Percentiles rank a stretch among this genome's conserved stretches.
These are phyloP conservation scores for Drosophila merina DNA, from an alignment of 2,888 invertebrate genomes.

Conservation along the genomic window DNA sequence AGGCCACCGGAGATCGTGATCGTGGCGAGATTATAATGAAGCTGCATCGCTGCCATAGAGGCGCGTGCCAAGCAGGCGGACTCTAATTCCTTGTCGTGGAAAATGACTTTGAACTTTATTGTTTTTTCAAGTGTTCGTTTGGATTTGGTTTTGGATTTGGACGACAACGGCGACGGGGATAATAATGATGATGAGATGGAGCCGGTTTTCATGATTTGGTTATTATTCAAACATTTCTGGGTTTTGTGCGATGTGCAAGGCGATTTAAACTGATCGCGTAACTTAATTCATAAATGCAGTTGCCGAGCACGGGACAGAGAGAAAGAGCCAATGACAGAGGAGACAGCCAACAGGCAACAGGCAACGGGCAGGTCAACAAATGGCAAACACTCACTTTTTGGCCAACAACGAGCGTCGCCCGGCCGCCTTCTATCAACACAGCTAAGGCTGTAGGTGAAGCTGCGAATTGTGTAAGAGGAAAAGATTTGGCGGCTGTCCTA, in stretches of 20 bases:
- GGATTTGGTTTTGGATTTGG: background rate
- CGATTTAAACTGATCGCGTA: slow-evolving; percentile 74
- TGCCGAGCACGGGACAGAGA: slow-evolving; percentile 23
- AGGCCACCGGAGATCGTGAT: slow-evolving; percentile 69
- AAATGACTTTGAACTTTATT: slow-evolving; percentile 81
- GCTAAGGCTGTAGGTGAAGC: slow-evolving; percentile 13
- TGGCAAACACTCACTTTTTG: slow-evolving; percentile 55
- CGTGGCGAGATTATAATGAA: slow-evolving; percentile 45
- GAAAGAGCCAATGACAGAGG: slow-evolving; percentile 23
- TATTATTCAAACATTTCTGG: slow-evolving; percentile 29
- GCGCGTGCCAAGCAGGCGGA: slow-evolving; percentile 35
- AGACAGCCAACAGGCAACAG: slow-evolving; percentile 25
- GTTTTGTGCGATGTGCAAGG: slow-evolving; percentile 10
- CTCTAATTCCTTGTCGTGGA: slow-evolving; percentile 49
- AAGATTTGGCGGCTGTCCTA: slow-evolving; percentile 59
- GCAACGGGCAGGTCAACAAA: slow-evolving; percentile 45
- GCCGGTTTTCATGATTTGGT: slow-evolving; percentile 63
- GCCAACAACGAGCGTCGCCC: slow-evolving; percentile 20
- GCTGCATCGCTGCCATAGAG: slow-evolving; percentile 39
- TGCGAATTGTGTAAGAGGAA: slow-evolving; percentile 70
- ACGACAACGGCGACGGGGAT: background rate
- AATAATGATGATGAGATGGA: slow-evolving; percentile 3
- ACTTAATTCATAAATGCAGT: slow-evolving; percentile 69
- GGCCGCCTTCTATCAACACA: slow-evolving; percentile 55
- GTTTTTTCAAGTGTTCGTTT: slow-evolving; percentile 45